These are phyloP conservation scores for Drosophila macrospina DNA, from an alignment of 2,888 invertebrate genomes.

Conservation along the genomic window DNA sequence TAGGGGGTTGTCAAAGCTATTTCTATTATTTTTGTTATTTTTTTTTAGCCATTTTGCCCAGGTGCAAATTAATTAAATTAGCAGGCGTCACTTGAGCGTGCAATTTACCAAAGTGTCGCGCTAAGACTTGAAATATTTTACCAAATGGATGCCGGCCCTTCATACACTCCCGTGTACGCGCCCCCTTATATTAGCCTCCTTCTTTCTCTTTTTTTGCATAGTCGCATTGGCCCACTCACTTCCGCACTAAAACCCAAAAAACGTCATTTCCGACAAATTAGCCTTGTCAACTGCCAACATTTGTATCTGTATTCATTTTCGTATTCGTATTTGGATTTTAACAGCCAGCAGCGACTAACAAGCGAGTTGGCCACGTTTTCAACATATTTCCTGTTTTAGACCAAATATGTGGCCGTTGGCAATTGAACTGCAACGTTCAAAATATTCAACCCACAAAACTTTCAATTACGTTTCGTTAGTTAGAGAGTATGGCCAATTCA, in stretches of 20 bases:
- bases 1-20: conserved; percentile 40
- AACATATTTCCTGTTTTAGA: conserved; percentile 76
- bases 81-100: conserved; percentile 74
- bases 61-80: conserved; percentile 81
- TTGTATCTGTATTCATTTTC: conserved; percentile 18
- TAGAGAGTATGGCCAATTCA: conserved; percentile 14
- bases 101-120: conserved; percentile 78
- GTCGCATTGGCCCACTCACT: conserved; percentile 30
- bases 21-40: conserved; percentile 35
- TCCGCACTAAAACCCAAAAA: conserved; percentile 70
- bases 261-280: conserved; percentile 80
- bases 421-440: conserved; percentile 12
- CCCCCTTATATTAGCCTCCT: not conserved
- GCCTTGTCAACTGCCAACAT: conserved; percentile 74
- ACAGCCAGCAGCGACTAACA: conserved; percentile 58
- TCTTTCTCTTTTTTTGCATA: conserved; percentile 52
- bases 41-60: conserved; percentile 47
- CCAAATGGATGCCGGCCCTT: conserved; percentile 29
- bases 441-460: conserved; percentile 26
- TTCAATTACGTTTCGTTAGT: conserved; percentile 35
- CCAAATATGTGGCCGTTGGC: conserved; percentile 43
- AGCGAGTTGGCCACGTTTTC: conserved; percentile 63
- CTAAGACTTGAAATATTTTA: conserved; percentile 67
- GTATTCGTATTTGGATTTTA: conserved; percentile 32
- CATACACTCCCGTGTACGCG: not conserved